These are phyloP conservation scores for Pogonognathellus flavescens DNA, from an alignment of 1,140 invertebrate genomes.

Conservation along the genomic window DNA sequence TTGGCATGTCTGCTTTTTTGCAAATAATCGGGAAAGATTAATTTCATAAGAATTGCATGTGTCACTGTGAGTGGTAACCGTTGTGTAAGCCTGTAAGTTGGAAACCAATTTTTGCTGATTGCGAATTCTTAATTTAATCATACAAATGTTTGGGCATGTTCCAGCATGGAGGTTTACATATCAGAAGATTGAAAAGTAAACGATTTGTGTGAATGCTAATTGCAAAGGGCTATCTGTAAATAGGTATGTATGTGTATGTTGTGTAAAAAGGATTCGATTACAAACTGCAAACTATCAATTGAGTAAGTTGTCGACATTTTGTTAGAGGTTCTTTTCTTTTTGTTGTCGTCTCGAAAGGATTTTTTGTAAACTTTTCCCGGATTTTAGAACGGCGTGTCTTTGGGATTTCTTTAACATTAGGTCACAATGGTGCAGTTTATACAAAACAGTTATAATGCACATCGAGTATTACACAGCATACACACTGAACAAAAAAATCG, in stretches of 20 bases:
- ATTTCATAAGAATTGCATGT: too few relatives aligned
- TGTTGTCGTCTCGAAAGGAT: slow-evolving; percentile 18
- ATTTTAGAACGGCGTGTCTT: slow-evolving; percentile 15
- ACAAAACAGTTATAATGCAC: background rate
- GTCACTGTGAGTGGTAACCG: too few relatives aligned
- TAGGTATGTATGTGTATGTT: background rate
- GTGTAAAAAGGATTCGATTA: slow-evolving; percentile 11
- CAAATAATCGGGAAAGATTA: too few relatives aligned
- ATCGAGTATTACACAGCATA: background rate
- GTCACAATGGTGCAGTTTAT: slow-evolving; percentile 2
- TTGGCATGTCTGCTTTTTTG: too few relatives aligned
- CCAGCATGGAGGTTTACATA: background rate
- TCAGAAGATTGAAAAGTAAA: background rate
- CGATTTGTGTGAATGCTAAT: slow-evolving; percentile 22
- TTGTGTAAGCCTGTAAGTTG: too few relatives aligned
- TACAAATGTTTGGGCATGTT: background rate
- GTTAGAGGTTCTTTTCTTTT: slow-evolving; percentile 6
- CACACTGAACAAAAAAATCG: too few relatives aligned
- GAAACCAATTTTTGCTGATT: too few relatives aligned
- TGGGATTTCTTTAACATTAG: slow-evolving; percentile 29
- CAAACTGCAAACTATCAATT: slow-evolving; percentile 25
- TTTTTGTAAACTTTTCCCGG: slow-evolving; percentile 36
- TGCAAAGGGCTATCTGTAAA: background rate
- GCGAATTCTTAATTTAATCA: too few relatives aligned
- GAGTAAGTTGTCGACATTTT: slow-evolving; percentile 46